A percentile compares a stretch with the other conserved stretches of the same genome.
These are phyloP conservation scores for Peromyscus maniculatus DNA, from an alignment of 2,113 vertebrate genomes.

Conservation along the genomic window DNA sequence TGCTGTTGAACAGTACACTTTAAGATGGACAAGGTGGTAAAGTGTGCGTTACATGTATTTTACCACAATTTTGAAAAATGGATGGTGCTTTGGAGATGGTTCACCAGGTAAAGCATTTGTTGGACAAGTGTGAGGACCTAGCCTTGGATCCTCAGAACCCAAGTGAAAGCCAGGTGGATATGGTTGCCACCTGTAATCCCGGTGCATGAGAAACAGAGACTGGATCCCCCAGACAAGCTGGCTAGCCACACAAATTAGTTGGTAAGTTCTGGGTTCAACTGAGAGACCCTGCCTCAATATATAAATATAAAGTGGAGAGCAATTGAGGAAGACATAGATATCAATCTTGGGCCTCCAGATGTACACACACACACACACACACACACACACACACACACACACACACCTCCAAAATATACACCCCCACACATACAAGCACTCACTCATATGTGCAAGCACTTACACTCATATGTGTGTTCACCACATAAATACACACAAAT, in stretches of 20 bases:
- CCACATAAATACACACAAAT: background rate
- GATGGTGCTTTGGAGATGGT: background rate
- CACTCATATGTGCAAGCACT: background rate
- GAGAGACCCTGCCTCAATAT: background rate
- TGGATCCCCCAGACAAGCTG: background rate
- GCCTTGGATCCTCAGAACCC: background rate
- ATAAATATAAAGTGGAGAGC: background rate
- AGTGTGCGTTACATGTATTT: background rate
- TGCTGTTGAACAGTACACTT: background rate
- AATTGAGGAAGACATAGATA: background rate
- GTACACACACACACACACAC: background rate
- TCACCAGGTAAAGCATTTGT: background rate
- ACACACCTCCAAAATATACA: background rate
- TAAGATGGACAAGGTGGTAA: background rate
- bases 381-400: background rate
- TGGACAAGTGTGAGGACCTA: background rate
- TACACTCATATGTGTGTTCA: background rate
- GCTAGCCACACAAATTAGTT: background rate
- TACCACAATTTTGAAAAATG: background rate
- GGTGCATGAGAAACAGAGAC: background rate
- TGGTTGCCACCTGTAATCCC: background rate
- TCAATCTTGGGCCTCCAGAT: background rate
- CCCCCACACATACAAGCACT: background rate
- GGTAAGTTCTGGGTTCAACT: background rate
- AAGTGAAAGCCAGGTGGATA: background rate